Evolutionary conservation across 2,888 invertebrate species (phyloP).

Genomic region (Leptopilina myrica): DNA sequence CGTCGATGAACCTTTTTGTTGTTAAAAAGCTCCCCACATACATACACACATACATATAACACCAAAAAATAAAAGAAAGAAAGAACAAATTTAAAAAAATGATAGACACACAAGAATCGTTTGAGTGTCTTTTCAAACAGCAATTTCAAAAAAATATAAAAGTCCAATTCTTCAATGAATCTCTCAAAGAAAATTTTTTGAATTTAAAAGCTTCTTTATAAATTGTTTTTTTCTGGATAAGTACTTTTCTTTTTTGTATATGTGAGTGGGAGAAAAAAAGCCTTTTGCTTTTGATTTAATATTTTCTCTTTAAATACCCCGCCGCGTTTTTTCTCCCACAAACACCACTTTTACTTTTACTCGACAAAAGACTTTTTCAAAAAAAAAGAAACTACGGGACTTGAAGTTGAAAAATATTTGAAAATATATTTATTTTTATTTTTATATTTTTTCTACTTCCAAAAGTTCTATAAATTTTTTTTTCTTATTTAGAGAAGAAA

Average conservation of each 20-base stretch:
- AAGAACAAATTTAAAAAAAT: neutral
- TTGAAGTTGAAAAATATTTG: too few relatives aligned
- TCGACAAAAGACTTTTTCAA: too few relatives aligned
- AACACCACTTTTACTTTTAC: too few relatives aligned
- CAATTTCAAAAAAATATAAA: conserved; percentile 1
- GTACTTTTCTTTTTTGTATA: neutral
- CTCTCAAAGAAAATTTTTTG: neutral
- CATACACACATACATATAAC: neutral
- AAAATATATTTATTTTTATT: too few relatives aligned
- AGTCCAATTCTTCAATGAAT: neutral
- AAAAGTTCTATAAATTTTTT: too few relatives aligned
- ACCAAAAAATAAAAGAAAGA: too few relatives aligned
- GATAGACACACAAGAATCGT: conserved; percentile 3
- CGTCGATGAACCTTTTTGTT: neutral
- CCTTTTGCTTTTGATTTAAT: neutral
- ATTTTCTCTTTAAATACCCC: neutral
- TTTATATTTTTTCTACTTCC: too few relatives aligned
- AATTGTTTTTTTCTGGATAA: neutral
- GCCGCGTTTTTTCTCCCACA: too few relatives aligned
- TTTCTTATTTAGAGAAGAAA: too few relatives aligned
- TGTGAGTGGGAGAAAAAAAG: neutral
- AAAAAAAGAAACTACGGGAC: too few relatives aligned
- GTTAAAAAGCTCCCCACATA: conserved; percentile 22
- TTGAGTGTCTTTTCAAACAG: conserved; percentile 7
- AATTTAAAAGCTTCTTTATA: conserved; percentile 2